Base-by-base conservation (phyloP, 2,113 vertebrate species). In the Nematolebias whitei region DNA sequence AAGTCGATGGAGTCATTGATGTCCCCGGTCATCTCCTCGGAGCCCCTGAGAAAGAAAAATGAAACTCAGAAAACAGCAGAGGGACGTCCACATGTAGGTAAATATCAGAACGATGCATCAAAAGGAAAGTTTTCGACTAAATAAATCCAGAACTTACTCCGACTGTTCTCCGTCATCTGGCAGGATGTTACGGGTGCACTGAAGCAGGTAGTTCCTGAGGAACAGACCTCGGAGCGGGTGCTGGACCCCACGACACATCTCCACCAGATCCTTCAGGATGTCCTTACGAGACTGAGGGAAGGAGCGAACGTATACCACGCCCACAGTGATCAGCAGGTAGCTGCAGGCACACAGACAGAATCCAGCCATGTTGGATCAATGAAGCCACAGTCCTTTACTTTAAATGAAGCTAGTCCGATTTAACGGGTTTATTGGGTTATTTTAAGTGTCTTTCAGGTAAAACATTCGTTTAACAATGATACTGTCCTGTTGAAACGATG, bases 271-370 rank as follows among this genome's bases (percentile, higher is more conserved):
- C 91, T 99, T 99, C 72, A 99, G 85, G 63, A 99, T 99, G 76
- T 99, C 98, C 65, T 98, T 99, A 20, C 98, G 95, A 54, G 98
- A 99, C 90, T 99, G 98, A n/a, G 97, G 96, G 92, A 98, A 99
- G 53, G 98, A 99, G 85, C 96, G 96, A 45, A 99, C 96, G 29
- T 99, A 99, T 40, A 99, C 98, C 78, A 99, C 98, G 12, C 98
- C 97, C 69, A 99, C 97, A 15, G 98, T 99, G 86, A 99, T 98
- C 45, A 99, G 90, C 66, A 99, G 91, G 69, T 99, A 99, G 65
- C 98, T 99, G 86, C 32, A 35, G 32, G n/a, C n/a, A 35, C 5
- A 35, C 32, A 10, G 9, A 8, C 10, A 10, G 9, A 29, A n/a
- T n/a, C n/a, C n/a, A n/a, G n/a, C n/a, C n/a, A n/a, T n/a, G 26